Conservation (phyloP, 2,797 vertebrate genomes). For the Scyliorhinus canicula region DNA sequence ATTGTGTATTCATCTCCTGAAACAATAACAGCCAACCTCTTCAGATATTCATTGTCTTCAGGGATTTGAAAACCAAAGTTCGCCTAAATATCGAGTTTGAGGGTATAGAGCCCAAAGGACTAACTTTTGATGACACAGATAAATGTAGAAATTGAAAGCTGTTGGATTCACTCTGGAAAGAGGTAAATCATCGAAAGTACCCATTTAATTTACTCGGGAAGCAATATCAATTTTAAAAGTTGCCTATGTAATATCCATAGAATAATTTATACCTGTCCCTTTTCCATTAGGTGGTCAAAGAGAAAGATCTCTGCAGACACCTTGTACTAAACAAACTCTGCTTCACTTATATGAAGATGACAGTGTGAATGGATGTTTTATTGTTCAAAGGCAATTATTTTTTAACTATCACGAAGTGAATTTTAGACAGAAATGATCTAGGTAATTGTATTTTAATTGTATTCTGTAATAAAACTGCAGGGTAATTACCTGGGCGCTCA, state of each 20-base stretch:
- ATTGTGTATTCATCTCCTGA: neutral
- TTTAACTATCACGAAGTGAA: slow-evolving; percentile 24
- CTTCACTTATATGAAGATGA: slow-evolving; percentile 34
- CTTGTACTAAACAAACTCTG: slow-evolving; percentile 5
- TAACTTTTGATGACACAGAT: neutral
- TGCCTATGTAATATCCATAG: neutral
- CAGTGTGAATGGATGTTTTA: slow-evolving; percentile 33
- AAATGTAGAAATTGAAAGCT: neutral
- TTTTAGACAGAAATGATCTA: slow-evolving; percentile 30
- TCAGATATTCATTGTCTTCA: neutral
- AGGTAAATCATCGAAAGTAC: neutral
- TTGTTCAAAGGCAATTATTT: slow-evolving; percentile 33
- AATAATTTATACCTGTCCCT: neutral
- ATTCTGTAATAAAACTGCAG: slow-evolving; percentile 31
- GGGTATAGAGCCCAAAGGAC: neutral
- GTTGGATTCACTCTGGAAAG: neutral
- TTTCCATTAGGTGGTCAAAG: neutral
- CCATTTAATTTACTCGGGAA: neutral
- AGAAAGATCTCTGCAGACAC: neutral
- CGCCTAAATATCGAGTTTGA: neutral
- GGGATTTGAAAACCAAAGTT: neutral
- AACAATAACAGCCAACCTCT: neutral
- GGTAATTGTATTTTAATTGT: slow-evolving; percentile 39
- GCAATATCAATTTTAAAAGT: neutral
- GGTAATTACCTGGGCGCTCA: slow-evolving; percentile 37